A percentile compares a stretch with the other conserved stretches of the same genome.
phyloP scores from a whole-genome alignment of 2,113 vertebrate species.

The Pardalotus punctatus region DNA sequence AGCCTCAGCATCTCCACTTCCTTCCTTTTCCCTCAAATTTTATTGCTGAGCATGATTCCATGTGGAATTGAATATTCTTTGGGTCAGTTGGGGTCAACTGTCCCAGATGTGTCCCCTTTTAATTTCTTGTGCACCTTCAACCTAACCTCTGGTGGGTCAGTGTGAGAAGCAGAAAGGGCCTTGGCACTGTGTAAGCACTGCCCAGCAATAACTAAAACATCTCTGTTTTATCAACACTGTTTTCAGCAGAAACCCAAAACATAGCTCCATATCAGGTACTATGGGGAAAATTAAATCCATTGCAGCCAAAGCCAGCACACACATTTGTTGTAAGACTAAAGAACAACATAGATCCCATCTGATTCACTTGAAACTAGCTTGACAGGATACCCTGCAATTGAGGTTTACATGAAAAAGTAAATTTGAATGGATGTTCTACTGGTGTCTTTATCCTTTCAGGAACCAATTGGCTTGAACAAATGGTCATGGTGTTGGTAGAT shows the following conservation, averaged over 20 bases:
- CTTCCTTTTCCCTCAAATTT: background rate
- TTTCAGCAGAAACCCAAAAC: background rate
- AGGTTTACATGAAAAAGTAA: background rate
- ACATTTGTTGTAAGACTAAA: background rate
- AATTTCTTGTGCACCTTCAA: background rate
- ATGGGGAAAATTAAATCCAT: background rate
- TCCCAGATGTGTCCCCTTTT: background rate
- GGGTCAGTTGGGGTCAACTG: background rate
- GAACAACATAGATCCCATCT: background rate
- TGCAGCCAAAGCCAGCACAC: background rate
- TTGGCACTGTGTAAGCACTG: background rate
- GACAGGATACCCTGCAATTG: background rate
- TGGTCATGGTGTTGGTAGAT: background rate
- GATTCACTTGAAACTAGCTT: background rate
- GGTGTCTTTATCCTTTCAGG: background rate
- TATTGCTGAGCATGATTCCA: background rate
- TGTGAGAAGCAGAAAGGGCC: background rate
- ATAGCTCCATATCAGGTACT: background rate
- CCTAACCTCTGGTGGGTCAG: background rate
- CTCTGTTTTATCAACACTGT: background rate
- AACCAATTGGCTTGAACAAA: conserved; percentile 37
- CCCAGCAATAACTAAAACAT: background rate
- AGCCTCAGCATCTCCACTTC: background rate
- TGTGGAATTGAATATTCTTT: background rate
- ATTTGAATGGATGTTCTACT: background rate